Percentiles rank a stretch among this genome's conserved stretches.
phyloP scores from a whole-genome alignment of 2,797 vertebrate genomes.

The Peromyscus nudipes region DNA sequence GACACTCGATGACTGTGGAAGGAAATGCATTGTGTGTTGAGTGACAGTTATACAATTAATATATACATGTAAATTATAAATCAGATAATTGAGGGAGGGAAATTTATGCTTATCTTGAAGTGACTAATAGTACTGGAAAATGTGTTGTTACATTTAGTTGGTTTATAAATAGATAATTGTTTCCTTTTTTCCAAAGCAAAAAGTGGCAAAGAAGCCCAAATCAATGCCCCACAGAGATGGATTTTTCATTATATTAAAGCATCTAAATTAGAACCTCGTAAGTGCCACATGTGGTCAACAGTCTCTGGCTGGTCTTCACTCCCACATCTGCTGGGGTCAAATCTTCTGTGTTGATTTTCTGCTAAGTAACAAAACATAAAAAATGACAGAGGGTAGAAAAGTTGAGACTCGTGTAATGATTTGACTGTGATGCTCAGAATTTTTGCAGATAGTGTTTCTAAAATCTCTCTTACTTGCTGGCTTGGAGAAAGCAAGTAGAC shows the following conservation, averaged over 20 bases:
- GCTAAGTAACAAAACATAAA: background rate
- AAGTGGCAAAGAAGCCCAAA: background rate
- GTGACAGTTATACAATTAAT: background rate
- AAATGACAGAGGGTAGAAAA: too few species aligned
- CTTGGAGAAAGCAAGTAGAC: background rate
- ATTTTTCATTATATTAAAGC: background rate
- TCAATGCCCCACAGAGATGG: background rate
- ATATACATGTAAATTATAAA: background rate
- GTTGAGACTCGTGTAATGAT: background rate
- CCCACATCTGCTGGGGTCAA: background rate
- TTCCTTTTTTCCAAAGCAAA: background rate
- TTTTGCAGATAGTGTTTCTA: background rate
- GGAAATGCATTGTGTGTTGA: background rate
- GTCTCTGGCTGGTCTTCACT: too few species aligned
- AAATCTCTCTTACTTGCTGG: background rate
- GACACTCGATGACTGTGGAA: background rate
- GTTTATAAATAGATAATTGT: background rate
- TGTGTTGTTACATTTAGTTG: background rate
- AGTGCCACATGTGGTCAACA: accelerated
- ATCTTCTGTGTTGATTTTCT: background rate
- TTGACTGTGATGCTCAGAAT: background rate
- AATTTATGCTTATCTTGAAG: background rate
- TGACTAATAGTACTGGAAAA: background rate
- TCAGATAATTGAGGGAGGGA: background rate
- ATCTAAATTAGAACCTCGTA: background rate